Base-by-base conservation (phyloP, 2,888 invertebrate species). In the Erannis defoliaria region DNA sequence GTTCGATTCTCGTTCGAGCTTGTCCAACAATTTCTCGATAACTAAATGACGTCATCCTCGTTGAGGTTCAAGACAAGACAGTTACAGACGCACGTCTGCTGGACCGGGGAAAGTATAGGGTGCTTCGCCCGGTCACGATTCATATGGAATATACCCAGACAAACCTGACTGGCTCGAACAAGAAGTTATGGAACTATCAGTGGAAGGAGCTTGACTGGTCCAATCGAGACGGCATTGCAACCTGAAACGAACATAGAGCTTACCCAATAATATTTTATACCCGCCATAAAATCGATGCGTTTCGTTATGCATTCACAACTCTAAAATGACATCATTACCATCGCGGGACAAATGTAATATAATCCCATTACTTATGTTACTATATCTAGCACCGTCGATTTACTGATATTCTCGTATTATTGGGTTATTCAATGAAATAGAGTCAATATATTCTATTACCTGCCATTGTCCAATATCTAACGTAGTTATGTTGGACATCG, bases 31-130 rank as follows among this genome's bases (percentile, higher is more conserved):
- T 10, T 31, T 46, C 19, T 46, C 14, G 21, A 45, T 45, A 29
- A 16, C 18, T 2, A 16, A 53, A 18, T 63, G 65, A 62, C 65
- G 65, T 64, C 65, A 66, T 55, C 18, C 29, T 21, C 40, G 60
- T 64, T 66, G 67, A 54, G 62, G 68, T 66, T 61, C 45, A 48
- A 45, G 5, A 23, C 14, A 16, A 55, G 26, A 35, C 29, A 18
- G 16, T 57, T 57, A 55, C 38, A 50, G 62, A 57, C 35, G 46
- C 63, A 66, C 10, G 50, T 55, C 40, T 38, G 58, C 66, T 68
- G 61, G 67, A 67, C 64, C 65, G 62, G 70, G 70, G 70, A 77
- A 81, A 79, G 72, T 76, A 69, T 59, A 70, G 68, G 72, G 73
- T 71, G 77, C 71, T 68, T 45, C 68, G 57, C 43, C 62, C 49